Evolutionary conservation across 2,113 vertebrate genomes (phyloP).

Genomic region (Guaruba guarouba): DNA sequence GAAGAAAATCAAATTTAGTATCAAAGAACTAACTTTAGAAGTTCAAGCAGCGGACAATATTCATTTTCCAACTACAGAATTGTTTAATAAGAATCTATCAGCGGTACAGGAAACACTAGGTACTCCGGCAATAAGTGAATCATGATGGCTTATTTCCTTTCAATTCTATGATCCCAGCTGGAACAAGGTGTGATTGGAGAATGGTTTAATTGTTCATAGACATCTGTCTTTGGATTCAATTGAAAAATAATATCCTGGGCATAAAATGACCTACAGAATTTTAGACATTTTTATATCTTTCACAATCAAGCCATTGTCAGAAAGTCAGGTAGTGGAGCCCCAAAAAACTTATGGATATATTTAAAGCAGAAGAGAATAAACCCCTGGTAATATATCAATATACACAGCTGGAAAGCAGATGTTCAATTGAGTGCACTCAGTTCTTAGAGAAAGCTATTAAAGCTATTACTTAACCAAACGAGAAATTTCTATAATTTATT

Average conservation of each 20-base stretch:
- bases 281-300: constrained; percentile 79
- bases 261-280: constrained; percentile 71
- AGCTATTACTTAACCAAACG: constrained; percentile 73
- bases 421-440: constrained; percentile 71
- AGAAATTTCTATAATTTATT: constrained; percentile 77
- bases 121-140: constrained; percentile 73
- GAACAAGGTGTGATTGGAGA: constrained; percentile 77
- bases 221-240: constrained; percentile 79
- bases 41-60: constrained; percentile 76
- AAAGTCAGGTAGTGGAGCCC: constrained; percentile 72
- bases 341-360: constrained; percentile 70
- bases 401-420: constrained; percentile 83
- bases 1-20: constrained; percentile 73
- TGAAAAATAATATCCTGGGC: constrained; percentile 77
- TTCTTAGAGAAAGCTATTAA: constrained; percentile 76
- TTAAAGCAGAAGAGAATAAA: constrained; percentile 72
- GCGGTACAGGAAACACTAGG: constrained; percentile 68
- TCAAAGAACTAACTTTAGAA: constrained; percentile 71
- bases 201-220: constrained; percentile 77
- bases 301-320: constrained; percentile 79
- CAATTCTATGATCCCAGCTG: constrained; percentile 79
- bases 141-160: constrained; percentile 82
- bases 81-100: constrained; percentile 76
- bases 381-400: constrained; percentile 75
- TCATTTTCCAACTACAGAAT: constrained; percentile 71